Evolutionary conservation across 2,888 invertebrate genomes (phyloP).

Genomic region (Apamea anceps): DNA sequence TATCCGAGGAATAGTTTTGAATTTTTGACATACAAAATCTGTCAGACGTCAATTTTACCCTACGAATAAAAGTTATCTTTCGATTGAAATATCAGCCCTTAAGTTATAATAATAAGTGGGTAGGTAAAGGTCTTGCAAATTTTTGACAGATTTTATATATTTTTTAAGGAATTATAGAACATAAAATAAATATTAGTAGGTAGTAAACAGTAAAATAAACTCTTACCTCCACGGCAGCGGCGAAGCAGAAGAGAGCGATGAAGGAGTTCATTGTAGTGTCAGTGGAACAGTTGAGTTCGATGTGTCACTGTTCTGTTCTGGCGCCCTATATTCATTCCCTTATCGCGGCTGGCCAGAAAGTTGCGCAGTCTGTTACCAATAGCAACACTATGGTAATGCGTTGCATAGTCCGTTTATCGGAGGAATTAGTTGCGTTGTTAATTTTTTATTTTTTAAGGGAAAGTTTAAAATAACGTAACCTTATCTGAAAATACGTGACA

Average conservation of each 20-base stretch:
- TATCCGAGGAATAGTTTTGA: no score
- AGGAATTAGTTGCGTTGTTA: constrained; percentile 12
- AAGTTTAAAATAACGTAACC: no score
- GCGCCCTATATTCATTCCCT: constrained; percentile 62
- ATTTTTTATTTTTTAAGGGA: no score
- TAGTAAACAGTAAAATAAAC: not conserved
- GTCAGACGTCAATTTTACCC: no score
- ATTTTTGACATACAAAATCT: no score
- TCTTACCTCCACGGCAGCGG: constrained; percentile 52
- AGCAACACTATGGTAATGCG: constrained; percentile 11
- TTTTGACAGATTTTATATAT: not conserved
- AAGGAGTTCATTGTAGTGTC: constrained; percentile 50
- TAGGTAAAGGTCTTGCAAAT: not conserved
- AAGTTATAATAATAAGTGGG: not conserved
- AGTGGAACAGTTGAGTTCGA: constrained; percentile 35
- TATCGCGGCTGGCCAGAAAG: constrained; percentile 49
- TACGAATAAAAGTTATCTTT: no score
- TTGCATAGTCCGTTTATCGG: constrained; percentile 21
- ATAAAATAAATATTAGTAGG: not conserved
- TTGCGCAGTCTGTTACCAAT: constrained; percentile 31
- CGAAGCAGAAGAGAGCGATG: constrained; percentile 45
- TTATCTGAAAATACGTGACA: no score
- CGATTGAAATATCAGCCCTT: no score
- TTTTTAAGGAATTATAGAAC: not conserved
- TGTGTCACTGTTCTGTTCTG: constrained; percentile 12